Evolutionary conservation across 2,113 vertebrate species (phyloP).

Genomic region (Oncorhynchus clarkii): DNA sequence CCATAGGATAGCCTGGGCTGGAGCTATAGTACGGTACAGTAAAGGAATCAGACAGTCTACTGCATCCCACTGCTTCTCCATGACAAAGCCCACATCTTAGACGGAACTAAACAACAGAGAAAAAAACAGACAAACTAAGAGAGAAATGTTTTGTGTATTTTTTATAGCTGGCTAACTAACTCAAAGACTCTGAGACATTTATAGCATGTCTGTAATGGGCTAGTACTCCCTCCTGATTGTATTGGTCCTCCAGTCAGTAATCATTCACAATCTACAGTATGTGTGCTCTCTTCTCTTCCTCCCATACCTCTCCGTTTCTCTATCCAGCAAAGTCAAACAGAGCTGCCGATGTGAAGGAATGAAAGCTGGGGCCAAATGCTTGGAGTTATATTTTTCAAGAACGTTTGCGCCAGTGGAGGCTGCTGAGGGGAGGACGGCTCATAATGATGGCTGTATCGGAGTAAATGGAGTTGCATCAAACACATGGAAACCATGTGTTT

Average conservation of each 20-base stretch:
- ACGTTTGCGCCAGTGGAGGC: background rate
- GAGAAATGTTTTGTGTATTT: slow-evolving; percentile 36
- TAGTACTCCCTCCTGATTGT: slow-evolving; percentile 34
- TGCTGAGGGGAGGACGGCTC: background rate
- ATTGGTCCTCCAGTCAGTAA: slow-evolving; percentile 19
- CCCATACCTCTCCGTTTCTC: slow-evolving; percentile 30
- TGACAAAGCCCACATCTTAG: slow-evolving; percentile 12
- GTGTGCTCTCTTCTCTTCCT: slow-evolving; percentile 20
- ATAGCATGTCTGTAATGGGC: slow-evolving; percentile 58
- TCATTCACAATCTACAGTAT: slow-evolving; percentile 34
- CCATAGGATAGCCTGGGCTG: slow-evolving; percentile 15
- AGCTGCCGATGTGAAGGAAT: slow-evolving; percentile 12
- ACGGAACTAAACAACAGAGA: slow-evolving; percentile 12
- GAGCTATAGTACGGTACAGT: background rate
- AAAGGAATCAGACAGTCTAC: background rate
- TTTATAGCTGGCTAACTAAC: slow-evolving; percentile 46
- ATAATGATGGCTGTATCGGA: too few relatives aligned
- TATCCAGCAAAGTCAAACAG: slow-evolving; percentile 27
- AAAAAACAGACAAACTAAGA: slow-evolving; percentile 27
- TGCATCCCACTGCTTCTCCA: background rate
- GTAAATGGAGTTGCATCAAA: too few relatives aligned
- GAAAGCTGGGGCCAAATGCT: slow-evolving; percentile 20
- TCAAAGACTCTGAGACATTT: slow-evolving; percentile 45
- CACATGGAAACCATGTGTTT: too few relatives aligned
- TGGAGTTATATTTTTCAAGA: slow-evolving; percentile 7